These are phyloP conservation scores for Brenthis hecate DNA, from an alignment of 2,888 invertebrate species.

Conservation along the genomic window DNA sequence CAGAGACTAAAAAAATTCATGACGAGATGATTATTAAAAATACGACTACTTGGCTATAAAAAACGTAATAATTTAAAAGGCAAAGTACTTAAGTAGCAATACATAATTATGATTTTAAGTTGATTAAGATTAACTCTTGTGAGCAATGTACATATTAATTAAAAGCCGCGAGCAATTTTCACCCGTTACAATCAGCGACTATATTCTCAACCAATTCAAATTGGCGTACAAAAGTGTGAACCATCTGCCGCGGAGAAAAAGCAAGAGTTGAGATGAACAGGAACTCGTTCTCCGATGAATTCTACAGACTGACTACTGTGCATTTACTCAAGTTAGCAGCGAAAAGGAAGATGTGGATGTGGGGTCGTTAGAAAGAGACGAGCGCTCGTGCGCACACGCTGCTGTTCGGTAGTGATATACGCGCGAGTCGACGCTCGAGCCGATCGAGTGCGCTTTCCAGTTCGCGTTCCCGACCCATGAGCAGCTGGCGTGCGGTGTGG, in stretches of 20 bases:
- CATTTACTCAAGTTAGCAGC: constrained; percentile 56
- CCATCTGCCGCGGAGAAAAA: constrained; percentile 68
- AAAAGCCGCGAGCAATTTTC: constrained; percentile 63
- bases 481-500: constrained; percentile 72
- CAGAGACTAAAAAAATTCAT: too few species aligned
- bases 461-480: constrained; percentile 71
- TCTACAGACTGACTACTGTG: constrained; percentile 73
- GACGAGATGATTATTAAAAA: too few species aligned
- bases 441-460: constrained; percentile 71
- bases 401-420: constrained; percentile 66
- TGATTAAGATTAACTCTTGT: constrained; percentile 49
- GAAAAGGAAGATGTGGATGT: constrained; percentile 44
- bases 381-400: constrained; percentile 66
- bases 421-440: constrained; percentile 62
- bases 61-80: constrained; percentile 1
- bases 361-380: constrained; percentile 51
- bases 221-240: constrained; percentile 65
- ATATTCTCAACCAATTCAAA: constrained; percentile 69
- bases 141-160: constrained; percentile 65
- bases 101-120: constrained; percentile 28
- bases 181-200: constrained; percentile 67
- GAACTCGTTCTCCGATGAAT: constrained; percentile 73
- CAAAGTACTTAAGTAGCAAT: constrained; percentile 23
- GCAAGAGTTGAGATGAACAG: constrained; percentile 71
- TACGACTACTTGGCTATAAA: too few species aligned